Conservation (phyloP, 1,140 invertebrate species). For the Aporrectodea caliginosa region DNA sequence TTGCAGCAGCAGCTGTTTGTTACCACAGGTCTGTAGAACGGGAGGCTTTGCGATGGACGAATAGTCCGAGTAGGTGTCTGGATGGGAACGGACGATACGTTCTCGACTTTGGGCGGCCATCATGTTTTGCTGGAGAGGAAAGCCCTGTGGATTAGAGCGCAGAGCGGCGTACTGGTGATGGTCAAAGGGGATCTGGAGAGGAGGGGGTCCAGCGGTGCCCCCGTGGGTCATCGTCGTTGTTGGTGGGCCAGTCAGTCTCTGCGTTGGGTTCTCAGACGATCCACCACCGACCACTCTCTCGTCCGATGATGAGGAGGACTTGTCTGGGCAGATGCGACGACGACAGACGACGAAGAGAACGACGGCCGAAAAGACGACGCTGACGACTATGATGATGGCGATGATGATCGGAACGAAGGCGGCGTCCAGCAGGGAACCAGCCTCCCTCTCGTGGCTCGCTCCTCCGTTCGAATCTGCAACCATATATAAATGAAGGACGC, state of each 20-base stretch:
- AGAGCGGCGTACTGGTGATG: too few relatives aligned
- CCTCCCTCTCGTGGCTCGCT: too few relatives aligned
- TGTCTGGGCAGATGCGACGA: not conserved
- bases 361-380: not conserved
- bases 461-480: too few relatives aligned
- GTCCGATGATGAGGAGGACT: too few relatives aligned
- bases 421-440: not conserved
- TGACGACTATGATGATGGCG: not conserved
- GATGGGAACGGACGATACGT: not conserved
- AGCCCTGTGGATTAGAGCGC: too few relatives aligned
- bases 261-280: not conserved
- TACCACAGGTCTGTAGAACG: not conserved
- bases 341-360: not conserved
- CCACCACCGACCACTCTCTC: not conserved
- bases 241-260: not conserved
- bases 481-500: too few relatives aligned
- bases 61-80: not conserved
- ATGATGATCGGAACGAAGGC: not conserved
- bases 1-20: not conserved
- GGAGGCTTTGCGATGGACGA: not conserved
- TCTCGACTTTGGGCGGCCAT: not conserved
- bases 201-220: not conserved
- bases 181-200: too few relatives aligned
- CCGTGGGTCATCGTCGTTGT: too few relatives aligned
- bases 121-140: not conserved